Evolutionary conservation across 1,140 invertebrate genomes (phyloP).

Genomic region (Drosophila ogumai): DNA sequence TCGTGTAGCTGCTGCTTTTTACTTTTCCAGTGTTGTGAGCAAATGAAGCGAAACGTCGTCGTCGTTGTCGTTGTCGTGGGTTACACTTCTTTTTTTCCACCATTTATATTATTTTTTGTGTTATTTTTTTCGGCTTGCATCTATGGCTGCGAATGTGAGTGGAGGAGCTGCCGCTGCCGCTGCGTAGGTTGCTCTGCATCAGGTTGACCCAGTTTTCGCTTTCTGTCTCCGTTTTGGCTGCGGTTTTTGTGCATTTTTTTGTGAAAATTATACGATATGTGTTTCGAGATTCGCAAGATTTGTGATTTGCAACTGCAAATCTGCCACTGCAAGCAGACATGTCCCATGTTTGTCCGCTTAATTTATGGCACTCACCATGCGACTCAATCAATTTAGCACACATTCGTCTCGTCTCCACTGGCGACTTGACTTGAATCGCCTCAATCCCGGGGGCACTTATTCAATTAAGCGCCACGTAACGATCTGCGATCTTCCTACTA

Average conservation of each 20-base stretch:
- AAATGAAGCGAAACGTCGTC: conserved; percentile 66
- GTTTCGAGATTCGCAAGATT: conserved; percentile 9
- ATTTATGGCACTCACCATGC: conserved; percentile 60
- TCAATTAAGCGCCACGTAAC: conserved; percentile 76
- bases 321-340: conserved; percentile 62
- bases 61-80: conserved; percentile 22
- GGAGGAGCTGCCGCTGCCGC: conserved; percentile 12
- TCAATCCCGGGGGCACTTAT: conserved; percentile 53
- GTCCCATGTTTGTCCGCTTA: conserved; percentile 58
- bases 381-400: conserved; percentile 76
- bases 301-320: conserved; percentile 51
- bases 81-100: conserved; percentile 39
- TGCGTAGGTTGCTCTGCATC: conserved; percentile 75
- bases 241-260: conserved; percentile 48
- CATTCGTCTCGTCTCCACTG: conserved; percentile 36
- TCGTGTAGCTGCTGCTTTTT: conserved; percentile 73
- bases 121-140: conserved; percentile 57
- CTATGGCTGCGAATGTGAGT: conserved; percentile 61
- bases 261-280: conserved; percentile 75
- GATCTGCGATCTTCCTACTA: conserved; percentile 63
- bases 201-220: conserved; percentile 82
- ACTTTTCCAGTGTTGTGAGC: conserved; percentile 66
- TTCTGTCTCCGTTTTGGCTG: conserved; percentile 61
- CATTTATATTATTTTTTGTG: conserved; percentile 38
- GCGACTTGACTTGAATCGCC: conserved; percentile 1